These are phyloP conservation scores for Leptopilina myrica DNA, from an alignment of 2,888 invertebrate genomes.

Conservation along the genomic window DNA sequence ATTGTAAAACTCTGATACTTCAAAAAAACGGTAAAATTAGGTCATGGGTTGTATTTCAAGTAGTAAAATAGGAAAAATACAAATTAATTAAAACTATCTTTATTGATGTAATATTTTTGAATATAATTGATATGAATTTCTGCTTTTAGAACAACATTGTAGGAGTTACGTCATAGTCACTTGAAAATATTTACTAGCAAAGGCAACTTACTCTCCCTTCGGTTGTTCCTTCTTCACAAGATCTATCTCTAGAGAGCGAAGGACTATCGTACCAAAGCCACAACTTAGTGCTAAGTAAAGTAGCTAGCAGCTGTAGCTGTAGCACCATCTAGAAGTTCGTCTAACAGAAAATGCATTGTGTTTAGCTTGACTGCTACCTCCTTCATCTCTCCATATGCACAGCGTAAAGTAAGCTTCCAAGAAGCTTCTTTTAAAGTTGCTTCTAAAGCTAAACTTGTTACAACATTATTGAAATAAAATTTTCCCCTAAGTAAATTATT, in stretches of 20 bases:
- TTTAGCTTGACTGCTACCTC: slow-evolving; percentile 6
- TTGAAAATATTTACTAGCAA: slow-evolving; percentile 6
- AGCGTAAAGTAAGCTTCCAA: neutral
- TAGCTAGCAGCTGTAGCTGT: slow-evolving; percentile 14
- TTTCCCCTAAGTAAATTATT: no score
- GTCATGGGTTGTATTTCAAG: no score
- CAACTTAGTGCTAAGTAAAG: neutral
- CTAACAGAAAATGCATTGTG: slow-evolving; percentile 15
- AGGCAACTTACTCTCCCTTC: neutral
- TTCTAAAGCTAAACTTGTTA: neutral
- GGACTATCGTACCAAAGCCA: neutral
- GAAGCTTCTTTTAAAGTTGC: neutral
- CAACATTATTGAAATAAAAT: neutral
- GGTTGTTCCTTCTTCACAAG: neutral
- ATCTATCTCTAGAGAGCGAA: neutral
- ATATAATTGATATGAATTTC: neutral
- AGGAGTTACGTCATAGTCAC: neutral
- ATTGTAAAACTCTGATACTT: no score
- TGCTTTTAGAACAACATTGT: neutral
- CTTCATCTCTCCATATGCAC: neutral
- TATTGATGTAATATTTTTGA: no score
- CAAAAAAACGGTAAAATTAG: no score
- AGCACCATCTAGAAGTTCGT: slow-evolving; percentile 1
- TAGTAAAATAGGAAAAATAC: no score
- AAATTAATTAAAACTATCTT: no score